Conservation (phyloP, 2,113 vertebrate species). For the Meles meles region DNA sequence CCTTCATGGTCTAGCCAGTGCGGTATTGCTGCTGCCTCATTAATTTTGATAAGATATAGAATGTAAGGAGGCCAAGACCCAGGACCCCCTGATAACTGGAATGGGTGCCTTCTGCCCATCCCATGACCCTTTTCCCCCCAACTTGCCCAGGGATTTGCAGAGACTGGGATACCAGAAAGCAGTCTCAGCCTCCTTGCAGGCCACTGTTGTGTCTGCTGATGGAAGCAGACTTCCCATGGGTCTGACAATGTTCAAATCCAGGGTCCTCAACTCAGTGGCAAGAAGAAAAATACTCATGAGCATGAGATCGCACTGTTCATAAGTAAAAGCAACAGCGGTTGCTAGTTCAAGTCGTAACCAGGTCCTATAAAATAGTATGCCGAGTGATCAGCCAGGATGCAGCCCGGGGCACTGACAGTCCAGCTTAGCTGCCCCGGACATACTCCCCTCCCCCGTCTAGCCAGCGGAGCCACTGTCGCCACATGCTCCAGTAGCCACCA, state of each 20-base stretch:
- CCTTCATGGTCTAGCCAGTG: neutral
- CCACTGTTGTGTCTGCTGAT: too few relatives aligned
- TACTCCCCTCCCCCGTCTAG: accelerated
- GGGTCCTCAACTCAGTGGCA: neutral
- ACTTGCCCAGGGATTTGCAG: neutral
- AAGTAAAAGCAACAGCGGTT: neutral
- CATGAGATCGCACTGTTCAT: neutral
- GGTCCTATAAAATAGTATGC: neutral
- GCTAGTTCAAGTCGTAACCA: neutral
- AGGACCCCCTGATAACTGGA: neutral
- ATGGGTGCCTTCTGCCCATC: too few relatives aligned
- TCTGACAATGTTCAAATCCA: neutral
- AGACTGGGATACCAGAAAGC: neutral
- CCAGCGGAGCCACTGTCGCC: neutral
- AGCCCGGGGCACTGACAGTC: too few relatives aligned
- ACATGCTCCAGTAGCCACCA: neutral
- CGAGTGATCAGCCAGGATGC: neutral
- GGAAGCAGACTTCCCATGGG: neutral
- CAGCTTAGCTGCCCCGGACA: neutral
- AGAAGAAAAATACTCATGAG: neutral
- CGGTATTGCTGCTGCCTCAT: neutral
- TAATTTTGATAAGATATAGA: neutral
- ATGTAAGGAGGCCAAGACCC: neutral
- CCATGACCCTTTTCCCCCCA: neutral
- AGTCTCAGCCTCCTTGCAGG: neutral